Evolutionary conservation across 2,888 invertebrate genomes (phyloP), one percentile per base, ranked within the genome.

Genomic region (Kuschelorhynchus macadamiae): DNA sequence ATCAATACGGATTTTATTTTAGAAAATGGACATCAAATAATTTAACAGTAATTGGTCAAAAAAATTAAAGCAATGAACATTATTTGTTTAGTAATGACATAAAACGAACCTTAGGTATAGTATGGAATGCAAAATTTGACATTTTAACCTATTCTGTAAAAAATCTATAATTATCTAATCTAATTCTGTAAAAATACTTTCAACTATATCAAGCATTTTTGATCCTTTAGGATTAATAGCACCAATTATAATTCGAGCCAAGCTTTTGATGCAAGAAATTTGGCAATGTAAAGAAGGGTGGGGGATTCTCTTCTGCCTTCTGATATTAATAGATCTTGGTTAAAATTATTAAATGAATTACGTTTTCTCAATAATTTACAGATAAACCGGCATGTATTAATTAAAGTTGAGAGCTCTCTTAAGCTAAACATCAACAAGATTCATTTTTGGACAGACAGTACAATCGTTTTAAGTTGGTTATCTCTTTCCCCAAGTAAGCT

Each of bases 161-260:
- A 9, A 20, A 9, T 8, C 9, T 18, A 46, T 18, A 46, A 20
- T 18, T 50, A 25, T 42, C 32, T 32, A 72, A 70, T 9, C 32
- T 65, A 8, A 62, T 67, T 16, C n/a, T n/a, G n/a, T n/a, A n/a
- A n/a, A n/a, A n/a, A 44, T 73, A 12, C 52, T 14, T 14, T 66
- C 70, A 12, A 71, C 25, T 11, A 50, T 50, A 2, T 30, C 21
- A 18, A 50, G 17, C 17, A 25, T 25, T 25, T 25, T 25, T 7
- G 25, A 25, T 25, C 25, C 25, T 3, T 25, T 25, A 5, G 25
- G 25, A 5, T 25, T 25, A 25, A 3, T 25, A 5, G 25, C 25
- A 5, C 25, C 25, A 25, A 25, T 25, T 5, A 17, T 11, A 4
- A 46, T 5, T 9, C 1, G 1, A 30, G 36, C 3, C 7, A 25